Evolutionary conservation across 1,140 invertebrate genomes (phyloP), one percentile per base, ranked within the genome.

Genomic region (Leptopilina boulardi): DNA sequence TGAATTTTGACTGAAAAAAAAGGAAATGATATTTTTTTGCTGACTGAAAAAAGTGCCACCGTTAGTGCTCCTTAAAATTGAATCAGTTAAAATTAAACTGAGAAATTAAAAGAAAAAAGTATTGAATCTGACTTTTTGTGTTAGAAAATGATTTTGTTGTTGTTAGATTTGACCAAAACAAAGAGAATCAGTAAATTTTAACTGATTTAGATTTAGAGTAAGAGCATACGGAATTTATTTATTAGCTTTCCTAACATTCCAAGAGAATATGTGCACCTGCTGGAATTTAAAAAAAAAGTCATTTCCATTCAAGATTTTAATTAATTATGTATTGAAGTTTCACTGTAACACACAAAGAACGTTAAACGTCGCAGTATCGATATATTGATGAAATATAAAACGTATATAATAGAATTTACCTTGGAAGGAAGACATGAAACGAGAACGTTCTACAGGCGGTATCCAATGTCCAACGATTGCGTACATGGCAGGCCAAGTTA

Each of bases 401-500:
- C n/a, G n/a, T n/a, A n/a, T n/a, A n/a, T 30, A 54, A 3, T 66
- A 78, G 54, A n/a, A 83, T 85, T 89, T 87, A 93, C 93, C 93
- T 93, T 95, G 94, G 85, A 95, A 95, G 83, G 94, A 94, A 80
- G 94, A 95, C 94, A 95, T 95, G 85, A 96, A 94, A 74, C 94
- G 91, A 34, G 94, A 96, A 70, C 95, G 92, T 89, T 97, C 96
- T 19, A 93, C 91, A 2, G 94, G 92, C 15, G 96, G 96, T 75
- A 96, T 96, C 96, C 96, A 97, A 81, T 94, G 94, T n/a, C 95
- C 94, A 81, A 96, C 95, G 51, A 96, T 92, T 15, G 95, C 94
- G 87, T 97, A 96, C 93, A 97, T 97, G 1, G 96, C 94, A 34
- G 96, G 96, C 94, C 96, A 97, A 2, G 96, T 96, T 38, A 97